These are phyloP conservation scores for Automeris io DNA, from an alignment of 2,888 invertebrate species.

Conservation along the genomic window DNA sequence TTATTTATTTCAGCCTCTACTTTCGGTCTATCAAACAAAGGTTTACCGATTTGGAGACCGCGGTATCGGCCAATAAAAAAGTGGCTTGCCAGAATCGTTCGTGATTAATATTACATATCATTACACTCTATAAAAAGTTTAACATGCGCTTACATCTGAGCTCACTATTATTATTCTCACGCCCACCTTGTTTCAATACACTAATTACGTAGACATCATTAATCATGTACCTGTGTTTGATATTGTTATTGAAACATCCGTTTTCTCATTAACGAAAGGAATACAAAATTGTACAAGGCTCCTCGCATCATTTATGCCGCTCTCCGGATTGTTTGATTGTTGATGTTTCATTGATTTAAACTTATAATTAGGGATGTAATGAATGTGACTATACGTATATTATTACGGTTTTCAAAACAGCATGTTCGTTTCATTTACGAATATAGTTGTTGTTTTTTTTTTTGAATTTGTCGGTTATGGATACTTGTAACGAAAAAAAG, in stretches of 20 bases:
- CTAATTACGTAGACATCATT: conserved; percentile 36
- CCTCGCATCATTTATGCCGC: conserved; percentile 1
- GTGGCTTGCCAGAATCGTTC: too few relatives aligned
- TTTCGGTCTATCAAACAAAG: too few relatives aligned
- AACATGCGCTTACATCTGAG: conserved; percentile 3
- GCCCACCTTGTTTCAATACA: conserved; percentile 27
- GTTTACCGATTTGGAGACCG: too few relatives aligned
- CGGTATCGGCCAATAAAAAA: too few relatives aligned
- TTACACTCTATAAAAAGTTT: background rate
- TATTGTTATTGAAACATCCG: conserved; percentile 39
- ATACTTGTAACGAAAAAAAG: too few relatives aligned
- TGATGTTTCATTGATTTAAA: background rate
- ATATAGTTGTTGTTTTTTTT: too few relatives aligned
- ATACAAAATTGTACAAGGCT: conserved; percentile 4
- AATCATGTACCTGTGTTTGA: conserved; percentile 36
- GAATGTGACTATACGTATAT: too few relatives aligned
- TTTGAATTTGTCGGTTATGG: too few relatives aligned
- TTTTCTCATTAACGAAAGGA: conserved; percentile 13
- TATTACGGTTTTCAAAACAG: too few relatives aligned
- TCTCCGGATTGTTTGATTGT: background rate
- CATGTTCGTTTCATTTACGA: too few relatives aligned
- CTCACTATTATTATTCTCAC: conserved; percentile 31
- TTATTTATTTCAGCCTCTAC: too few relatives aligned
- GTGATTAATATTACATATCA: background rate
- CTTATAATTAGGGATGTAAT: background rate